Percentiles rank a stretch among this genome's conserved stretches.
phyloP scores from a whole-genome alignment of 2,113 vertebrate species.

The Trichomycterus rosablanca region DNA sequence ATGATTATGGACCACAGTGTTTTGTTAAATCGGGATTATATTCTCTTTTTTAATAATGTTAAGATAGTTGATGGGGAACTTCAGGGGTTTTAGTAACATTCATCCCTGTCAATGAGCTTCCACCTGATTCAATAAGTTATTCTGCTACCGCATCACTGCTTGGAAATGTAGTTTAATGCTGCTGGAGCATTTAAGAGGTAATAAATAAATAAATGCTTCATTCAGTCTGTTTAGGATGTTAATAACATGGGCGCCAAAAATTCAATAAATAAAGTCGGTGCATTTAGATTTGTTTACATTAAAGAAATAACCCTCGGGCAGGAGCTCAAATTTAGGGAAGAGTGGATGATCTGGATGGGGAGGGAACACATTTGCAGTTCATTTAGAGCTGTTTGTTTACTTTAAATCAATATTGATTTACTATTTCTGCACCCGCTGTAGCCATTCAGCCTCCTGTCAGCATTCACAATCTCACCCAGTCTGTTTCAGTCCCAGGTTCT shows the following conservation, averaged over 20 bases:
- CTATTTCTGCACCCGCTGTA: neutral
- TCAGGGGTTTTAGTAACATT: too few relatives aligned
- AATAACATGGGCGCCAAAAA: neutral
- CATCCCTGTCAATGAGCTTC: too few relatives aligned
- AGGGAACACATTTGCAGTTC: slow-evolving; percentile 1
- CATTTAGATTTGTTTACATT: neutral
- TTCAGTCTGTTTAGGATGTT: neutral
- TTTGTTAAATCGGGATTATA: too few relatives aligned
- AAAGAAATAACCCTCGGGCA: neutral
- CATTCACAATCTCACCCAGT: neutral
- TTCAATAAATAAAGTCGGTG: too few relatives aligned
- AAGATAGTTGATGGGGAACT: too few relatives aligned
- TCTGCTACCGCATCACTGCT: too few relatives aligned
- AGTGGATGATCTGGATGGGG: neutral
- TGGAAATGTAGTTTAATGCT: too few relatives aligned
- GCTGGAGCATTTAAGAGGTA: too few relatives aligned
- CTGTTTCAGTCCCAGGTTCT: neutral
- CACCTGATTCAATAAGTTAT: too few relatives aligned
- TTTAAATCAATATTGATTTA: slow-evolving; percentile 1
- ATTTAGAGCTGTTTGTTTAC: neutral
- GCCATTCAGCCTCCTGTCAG: neutral
- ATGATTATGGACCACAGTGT: too few relatives aligned
- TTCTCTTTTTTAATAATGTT: too few relatives aligned
- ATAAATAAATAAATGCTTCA: neutral
- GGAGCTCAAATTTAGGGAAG: neutral